Evolutionary conservation across 2,113 vertebrate genomes (phyloP).

Genomic region (Ammodramus savannarum): DNA sequence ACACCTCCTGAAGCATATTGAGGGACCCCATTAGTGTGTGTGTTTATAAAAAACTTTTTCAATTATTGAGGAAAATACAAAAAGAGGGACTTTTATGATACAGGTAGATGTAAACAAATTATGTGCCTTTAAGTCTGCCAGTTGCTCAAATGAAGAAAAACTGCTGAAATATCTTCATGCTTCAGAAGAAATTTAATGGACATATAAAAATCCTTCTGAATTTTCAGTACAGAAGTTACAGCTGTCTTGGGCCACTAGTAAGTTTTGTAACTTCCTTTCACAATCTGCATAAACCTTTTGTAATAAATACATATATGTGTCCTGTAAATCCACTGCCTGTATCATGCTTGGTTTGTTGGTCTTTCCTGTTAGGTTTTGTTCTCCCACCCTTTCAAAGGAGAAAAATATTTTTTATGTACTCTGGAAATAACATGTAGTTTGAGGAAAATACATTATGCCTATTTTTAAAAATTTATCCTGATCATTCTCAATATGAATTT

Average conservation of each 20-base stretch:
- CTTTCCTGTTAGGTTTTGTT: neutral
- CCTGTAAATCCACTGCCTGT: neutral
- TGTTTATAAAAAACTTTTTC: neutral
- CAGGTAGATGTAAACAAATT: neutral
- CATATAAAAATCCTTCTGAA: neutral
- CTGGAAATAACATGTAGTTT: neutral
- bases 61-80: neutral
- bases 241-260: neutral
- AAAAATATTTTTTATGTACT: neutral
- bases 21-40: neutral
- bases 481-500: neutral
- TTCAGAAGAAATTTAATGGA: neutral
- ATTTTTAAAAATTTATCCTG: neutral
- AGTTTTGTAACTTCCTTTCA: slow-evolving; percentile 6
- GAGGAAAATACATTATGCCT: neutral
- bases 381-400: neutral
- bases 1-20: too few species aligned
- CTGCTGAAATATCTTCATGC: neutral
- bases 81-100: neutral
- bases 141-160: neutral
- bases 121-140: neutral
- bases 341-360: neutral
- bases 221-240: neutral
- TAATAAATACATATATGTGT: neutral
- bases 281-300: neutral